phyloP scores from a whole-genome alignment of 2,797 vertebrate genomes.

The Coluber constrictor region DNA sequence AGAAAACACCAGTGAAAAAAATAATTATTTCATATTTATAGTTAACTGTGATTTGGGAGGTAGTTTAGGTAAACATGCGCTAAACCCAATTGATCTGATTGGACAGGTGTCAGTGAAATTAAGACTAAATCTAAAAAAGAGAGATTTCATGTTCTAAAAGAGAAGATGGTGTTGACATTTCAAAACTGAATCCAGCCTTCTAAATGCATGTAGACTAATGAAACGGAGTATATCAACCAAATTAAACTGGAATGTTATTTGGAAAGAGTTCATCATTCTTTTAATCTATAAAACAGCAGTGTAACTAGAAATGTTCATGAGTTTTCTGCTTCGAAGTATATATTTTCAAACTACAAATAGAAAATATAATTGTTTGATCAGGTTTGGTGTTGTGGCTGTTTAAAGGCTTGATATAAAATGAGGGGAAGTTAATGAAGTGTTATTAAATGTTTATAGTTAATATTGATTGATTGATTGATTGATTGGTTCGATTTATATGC shows the following conservation, averaged over 20 bases:
- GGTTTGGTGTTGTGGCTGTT: not conserved
- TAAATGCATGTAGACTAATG: slow-evolving; percentile 56
- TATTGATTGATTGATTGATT: not conserved
- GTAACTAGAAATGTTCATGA: slow-evolving; percentile 30
- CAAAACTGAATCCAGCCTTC: slow-evolving; percentile 48
- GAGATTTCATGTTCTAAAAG: slow-evolving; percentile 45
- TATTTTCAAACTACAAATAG: slow-evolving; percentile 25
- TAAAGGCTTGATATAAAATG: not conserved
- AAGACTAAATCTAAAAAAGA: slow-evolving; percentile 41
- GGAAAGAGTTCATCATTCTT: slow-evolving; percentile 49
- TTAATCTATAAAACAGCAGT: slow-evolving; percentile 28
- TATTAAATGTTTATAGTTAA: not conserved
- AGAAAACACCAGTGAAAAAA: slow-evolving; percentile 33
- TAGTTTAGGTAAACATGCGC: slow-evolving; percentile 20
- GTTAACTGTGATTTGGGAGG: slow-evolving; percentile 35
- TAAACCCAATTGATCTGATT: slow-evolving; percentile 33
- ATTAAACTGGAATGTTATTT: slow-evolving; percentile 36
- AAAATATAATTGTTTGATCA: not conserved
- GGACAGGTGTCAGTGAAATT: slow-evolving; percentile 51
- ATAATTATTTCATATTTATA: slow-evolving; percentile 56
- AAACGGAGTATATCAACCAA: slow-evolving; percentile 51
- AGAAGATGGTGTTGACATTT: slow-evolving; percentile 50
- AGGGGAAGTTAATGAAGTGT: not conserved
- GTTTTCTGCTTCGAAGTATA: slow-evolving; percentile 45
- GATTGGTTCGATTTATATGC: no score